Base-by-base conservation (phyloP, 1,140 invertebrate species). In the Bombus pascuorum region DNA sequence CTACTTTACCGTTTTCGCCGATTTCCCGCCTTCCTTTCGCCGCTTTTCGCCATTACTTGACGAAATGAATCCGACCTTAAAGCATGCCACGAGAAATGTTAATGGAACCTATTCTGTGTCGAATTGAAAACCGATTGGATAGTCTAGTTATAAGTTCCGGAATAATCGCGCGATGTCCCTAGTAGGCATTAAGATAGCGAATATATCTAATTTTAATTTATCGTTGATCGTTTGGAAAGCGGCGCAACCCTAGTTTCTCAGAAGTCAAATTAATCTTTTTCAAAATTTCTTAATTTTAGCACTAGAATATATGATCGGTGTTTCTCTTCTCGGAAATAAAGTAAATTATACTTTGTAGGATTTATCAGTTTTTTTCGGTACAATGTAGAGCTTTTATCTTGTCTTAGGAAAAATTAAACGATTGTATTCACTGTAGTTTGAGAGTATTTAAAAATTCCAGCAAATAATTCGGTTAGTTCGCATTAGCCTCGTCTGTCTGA, bases 91-190 rank as follows among this genome's bases (percentile, higher is more conserved):
- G 86, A 44, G 81, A 74, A 91, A 91, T 92, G 91, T 92, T 93
- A 94, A 94, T 94, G 93, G 93, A 91, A 92, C 91, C 92, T 87
- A 93, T 94, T 94, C 91, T 92, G 88, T 86, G 83, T 90, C 89
- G 92, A 90, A 94, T 94, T 94, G 93, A 89, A 93, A 93, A 92
- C 88, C 90, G 91, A 93, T 90, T 81, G 87, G 66, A 57, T 68
- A 66, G 6, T 77, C 25, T 62, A 65, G 66, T 89, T 91, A 81
- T 77, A 72, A 87, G 72, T 72, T 42, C 32, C 37, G 28, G 65
- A 77, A 81, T 81, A 77, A 62, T 9, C 71, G 22, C 47, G 47
- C 47, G 18, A 59, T 66, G 12, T 10, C 5, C 25, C 39, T 10
- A 9, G 6, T 65, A 32, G 57, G n/a, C 37, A 37, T 42, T 66